phyloP scores from a whole-genome alignment of 2,888 invertebrate genomes.

The Pristionchus mayeri region DNA sequence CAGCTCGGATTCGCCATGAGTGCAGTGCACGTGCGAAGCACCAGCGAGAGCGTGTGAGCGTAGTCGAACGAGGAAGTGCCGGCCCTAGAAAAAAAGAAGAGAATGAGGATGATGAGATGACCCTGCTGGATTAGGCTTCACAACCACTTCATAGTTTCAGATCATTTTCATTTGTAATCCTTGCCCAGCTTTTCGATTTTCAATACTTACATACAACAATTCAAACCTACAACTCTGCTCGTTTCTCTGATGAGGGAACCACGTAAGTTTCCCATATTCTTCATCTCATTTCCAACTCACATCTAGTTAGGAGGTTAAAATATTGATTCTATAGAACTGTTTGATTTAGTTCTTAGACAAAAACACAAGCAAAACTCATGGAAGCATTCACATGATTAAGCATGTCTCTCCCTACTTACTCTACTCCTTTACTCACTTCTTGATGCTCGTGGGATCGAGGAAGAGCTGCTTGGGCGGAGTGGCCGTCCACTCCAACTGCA shows the following conservation, averaged over 20 bases:
- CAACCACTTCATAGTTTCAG: too few species aligned
- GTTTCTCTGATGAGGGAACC: not conserved
- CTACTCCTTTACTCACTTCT: slow-evolving; percentile 51
- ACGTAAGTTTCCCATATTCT: not conserved
- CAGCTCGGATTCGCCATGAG: slow-evolving; percentile 62
- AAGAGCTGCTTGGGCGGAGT: slow-evolving; percentile 62
- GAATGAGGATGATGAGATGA: not conserved
- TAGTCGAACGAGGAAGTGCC: slow-evolving; percentile 54
- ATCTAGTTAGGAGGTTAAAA: not conserved
- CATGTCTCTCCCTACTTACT: too few species aligned
- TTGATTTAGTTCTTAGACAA: too few species aligned
- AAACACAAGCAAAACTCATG: too few species aligned
- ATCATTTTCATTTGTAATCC: too few species aligned
- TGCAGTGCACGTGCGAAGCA: slow-evolving; percentile 58
- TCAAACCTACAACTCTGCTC: not conserved
- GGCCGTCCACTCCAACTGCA: slow-evolving; percentile 54
- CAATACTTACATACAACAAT: not conserved
- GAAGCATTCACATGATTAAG: too few species aligned
- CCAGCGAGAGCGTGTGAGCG: slow-evolving; percentile 55
- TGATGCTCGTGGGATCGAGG: slow-evolving; percentile 59
- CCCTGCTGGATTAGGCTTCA: not conserved
- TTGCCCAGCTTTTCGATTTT: too few species aligned
- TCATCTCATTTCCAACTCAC: not conserved
- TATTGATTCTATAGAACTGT: too few species aligned
- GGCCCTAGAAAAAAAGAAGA: slow-evolving; percentile 51